Evolutionary conservation across 2,888 invertebrate species (phyloP).

Genomic region (Leptothorax acervorum): DNA sequence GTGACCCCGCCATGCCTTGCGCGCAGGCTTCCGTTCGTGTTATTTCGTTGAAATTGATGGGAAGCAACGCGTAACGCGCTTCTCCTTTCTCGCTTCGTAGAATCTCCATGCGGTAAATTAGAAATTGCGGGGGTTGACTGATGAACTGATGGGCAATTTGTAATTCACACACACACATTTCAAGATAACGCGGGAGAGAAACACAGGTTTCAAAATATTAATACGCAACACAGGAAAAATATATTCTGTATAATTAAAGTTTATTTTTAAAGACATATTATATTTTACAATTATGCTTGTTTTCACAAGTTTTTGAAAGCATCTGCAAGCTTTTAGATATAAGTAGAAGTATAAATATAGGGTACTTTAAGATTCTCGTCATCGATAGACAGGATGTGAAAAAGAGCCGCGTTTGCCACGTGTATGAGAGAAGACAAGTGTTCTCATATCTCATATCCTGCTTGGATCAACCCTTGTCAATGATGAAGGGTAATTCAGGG

Average conservation of each 20-base stretch:
- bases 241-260: neutral
- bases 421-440: slow-evolving; percentile 71
- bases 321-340: neutral
- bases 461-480: slow-evolving; percentile 47
- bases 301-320: neutral
- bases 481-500: slow-evolving; percentile 45
- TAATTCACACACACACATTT: neutral
- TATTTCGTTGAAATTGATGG: slow-evolving; percentile 51
- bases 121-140: slow-evolving; percentile 52
- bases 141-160: slow-evolving; percentile 28
- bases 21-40: slow-evolving; percentile 49
- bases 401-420: slow-evolving; percentile 70
- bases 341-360: neutral
- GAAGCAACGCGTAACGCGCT: slow-evolving; percentile 44
- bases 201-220: neutral
- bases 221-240: neutral
- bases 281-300: neutral
- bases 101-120: slow-evolving; percentile 54
- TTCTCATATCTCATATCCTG: slow-evolving; percentile 60
- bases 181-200: neutral
- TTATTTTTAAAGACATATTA: neutral
- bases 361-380: neutral
- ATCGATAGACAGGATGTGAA: slow-evolving; percentile 65
- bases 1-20: slow-evolving; percentile 13
- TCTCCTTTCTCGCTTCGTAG: neutral